phyloP scores from a whole-genome alignment of 2,888 invertebrate species.

The Nemotelus nigrinus region DNA sequence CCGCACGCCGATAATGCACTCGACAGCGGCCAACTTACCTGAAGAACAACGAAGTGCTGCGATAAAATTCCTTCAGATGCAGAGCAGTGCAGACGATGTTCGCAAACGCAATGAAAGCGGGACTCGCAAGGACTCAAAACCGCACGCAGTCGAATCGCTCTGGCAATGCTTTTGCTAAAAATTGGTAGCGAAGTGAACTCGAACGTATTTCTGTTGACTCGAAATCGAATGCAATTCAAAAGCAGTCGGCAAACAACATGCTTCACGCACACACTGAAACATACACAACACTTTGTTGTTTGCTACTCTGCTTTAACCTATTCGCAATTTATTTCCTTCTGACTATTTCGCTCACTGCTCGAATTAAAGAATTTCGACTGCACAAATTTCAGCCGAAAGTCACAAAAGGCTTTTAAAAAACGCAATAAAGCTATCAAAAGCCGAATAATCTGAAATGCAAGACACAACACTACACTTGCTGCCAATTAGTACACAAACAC shows the following conservation, averaged over 20 bases:
- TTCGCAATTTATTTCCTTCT: not conserved
- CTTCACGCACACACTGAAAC: slow-evolving; percentile 9
- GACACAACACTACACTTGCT: not conserved
- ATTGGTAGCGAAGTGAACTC: too few relatives aligned
- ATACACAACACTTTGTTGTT: not conserved
- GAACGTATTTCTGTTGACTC: not conserved
- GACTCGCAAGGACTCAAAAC: not conserved
- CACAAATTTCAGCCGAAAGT: too few relatives aligned
- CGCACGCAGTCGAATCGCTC: not conserved
- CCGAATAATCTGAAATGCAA: slow-evolving; percentile 1
- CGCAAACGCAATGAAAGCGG: not conserved
- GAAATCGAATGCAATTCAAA: not conserved
- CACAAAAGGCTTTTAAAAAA: too few relatives aligned
- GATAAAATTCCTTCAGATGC: slow-evolving; percentile 11
- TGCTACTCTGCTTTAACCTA: not conserved
- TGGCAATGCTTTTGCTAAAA: not conserved
- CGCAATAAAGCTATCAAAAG: not conserved
- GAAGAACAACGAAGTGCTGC: not conserved
- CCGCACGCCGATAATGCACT: not conserved
- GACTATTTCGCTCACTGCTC: not conserved
- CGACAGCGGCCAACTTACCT: not conserved
- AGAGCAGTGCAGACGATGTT: not conserved
- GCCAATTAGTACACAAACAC: not conserved
- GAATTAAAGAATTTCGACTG: too few relatives aligned
- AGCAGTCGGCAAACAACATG: slow-evolving; percentile 22